Base-by-base conservation (phyloP, 2,888 invertebrate species). In the Vannuccia rotundouncinata region DNA sequence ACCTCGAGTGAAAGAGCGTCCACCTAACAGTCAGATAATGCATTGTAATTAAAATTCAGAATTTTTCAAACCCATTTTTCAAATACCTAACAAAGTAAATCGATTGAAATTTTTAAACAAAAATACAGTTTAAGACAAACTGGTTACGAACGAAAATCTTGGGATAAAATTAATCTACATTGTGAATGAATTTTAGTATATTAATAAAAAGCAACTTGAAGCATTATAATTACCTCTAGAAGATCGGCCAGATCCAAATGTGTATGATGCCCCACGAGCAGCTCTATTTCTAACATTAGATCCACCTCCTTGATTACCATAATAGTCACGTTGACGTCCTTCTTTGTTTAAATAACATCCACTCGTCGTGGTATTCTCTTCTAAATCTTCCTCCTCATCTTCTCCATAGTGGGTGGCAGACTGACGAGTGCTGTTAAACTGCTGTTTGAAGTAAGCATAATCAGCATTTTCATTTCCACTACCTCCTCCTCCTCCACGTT, bases 1-100 rank as follows among this genome's bases (percentile, higher is more conserved):
- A 66, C 66, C 66, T 27, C 66, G 66, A 27, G 66, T 66, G 66
- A 66, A 66, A 22, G 66, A 66, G 2, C 66, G 66, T 5, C 66
- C 66, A 66, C 66, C 66, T 66, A 22, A n/a, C n/a, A n/a, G n/a
- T n/a, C n/a, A n/a, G n/a, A n/a, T n/a, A n/a, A n/a, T n/a, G n/a
- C n/a, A n/a, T n/a, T n/a, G n/a, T n/a, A n/a, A n/a, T n/a, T n/a
- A n/a, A n/a, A n/a, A n/a, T n/a, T n/a, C n/a, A n/a, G n/a, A n/a
- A n/a, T n/a, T n/a, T n/a, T n/a, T n/a, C n/a, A n/a, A n/a, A n/a
- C n/a, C n/a, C n/a, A n/a, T n/a, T n/a, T n/a, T n/a, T n/a, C n/a
- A n/a, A n/a, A n/a, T n/a, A n/a, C n/a, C n/a, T n/a, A n/a, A n/a
- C n/a, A n/a, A n/a, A n/a, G n/a, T n/a, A n/a, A n/a, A n/a, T n/a